Evolutionary conservation across 2,797 vertebrate species (phyloP).

Genomic region (Sebastes vulpes): DNA sequence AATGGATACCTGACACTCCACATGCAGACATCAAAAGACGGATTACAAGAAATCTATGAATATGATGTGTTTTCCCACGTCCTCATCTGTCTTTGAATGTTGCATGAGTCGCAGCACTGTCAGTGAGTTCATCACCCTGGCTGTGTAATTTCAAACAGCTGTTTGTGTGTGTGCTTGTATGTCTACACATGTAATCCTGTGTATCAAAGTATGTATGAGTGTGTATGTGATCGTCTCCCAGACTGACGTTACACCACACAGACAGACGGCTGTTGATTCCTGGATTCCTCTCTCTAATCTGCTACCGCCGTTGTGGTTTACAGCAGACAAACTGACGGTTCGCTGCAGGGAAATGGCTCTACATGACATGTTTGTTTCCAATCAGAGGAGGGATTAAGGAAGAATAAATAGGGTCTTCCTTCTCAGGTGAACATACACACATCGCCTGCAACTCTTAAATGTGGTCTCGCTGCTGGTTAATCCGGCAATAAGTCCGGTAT

Average conservation of each 20-base stretch:
- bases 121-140: slow-evolving; percentile 76
- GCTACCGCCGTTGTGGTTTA: slow-evolving; percentile 63
- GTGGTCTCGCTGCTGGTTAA: slow-evolving; percentile 52
- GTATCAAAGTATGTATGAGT: slow-evolving; percentile 20
- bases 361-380: slow-evolving; percentile 77
- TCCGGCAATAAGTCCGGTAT: slow-evolving; percentile 46
- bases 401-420: slow-evolving; percentile 60
- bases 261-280: slow-evolving; percentile 75
- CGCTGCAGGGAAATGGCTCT: slow-evolving; percentile 63
- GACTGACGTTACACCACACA: slow-evolving; percentile 71
- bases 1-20: slow-evolving; percentile 17
- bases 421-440: slow-evolving; percentile 66
- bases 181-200: slow-evolving; percentile 52
- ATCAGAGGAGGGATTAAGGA: slow-evolving; percentile 63
- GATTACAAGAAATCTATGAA: slow-evolving; percentile 40
- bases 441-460: slow-evolving; percentile 23
- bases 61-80: slow-evolving; percentile 55
- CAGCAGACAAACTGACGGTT: slow-evolving; percentile 61
- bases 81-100: slow-evolving; percentile 59
- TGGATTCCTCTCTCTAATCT: slow-evolving; percentile 73
- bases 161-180: slow-evolving; percentile 41
- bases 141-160: slow-evolving; percentile 79
- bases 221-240: slow-evolving; percentile 46
- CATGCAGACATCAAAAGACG: slow-evolving; percentile 28
- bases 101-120: slow-evolving; percentile 69